Evolutionary conservation across 2,797 vertebrate species (phyloP).

Genomic region (Champsocephalus gunnari): DNA sequence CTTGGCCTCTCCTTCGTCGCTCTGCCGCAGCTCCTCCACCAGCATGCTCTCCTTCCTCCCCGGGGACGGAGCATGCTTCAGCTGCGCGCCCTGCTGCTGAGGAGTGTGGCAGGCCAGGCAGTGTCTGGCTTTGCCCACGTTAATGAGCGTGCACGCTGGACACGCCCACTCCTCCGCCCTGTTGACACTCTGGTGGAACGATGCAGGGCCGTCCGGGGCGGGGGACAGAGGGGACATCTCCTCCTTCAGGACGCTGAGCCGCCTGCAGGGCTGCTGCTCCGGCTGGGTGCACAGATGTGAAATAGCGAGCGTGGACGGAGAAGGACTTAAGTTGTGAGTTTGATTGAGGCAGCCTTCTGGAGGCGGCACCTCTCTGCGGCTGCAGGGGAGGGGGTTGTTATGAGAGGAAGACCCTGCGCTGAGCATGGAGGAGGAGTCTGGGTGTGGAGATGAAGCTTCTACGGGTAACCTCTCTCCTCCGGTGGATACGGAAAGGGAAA

Average conservation of each 20-base stretch:
- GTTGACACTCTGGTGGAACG: slow-evolving; percentile 1
- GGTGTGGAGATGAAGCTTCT: slow-evolving; percentile 41
- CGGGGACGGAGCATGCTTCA: slow-evolving; percentile 54
- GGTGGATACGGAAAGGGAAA: slow-evolving; percentile 42
- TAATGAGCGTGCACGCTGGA: slow-evolving; percentile 89
- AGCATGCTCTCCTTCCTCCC: slow-evolving; percentile 87
- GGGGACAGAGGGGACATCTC: slow-evolving; percentile 59
- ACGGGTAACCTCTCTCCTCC: slow-evolving; percentile 43
- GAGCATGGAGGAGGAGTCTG: slow-evolving; percentile 37
- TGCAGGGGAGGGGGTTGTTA: slow-evolving; percentile 86
- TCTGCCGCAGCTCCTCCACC: slow-evolving; percentile 88
- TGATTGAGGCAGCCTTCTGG: slow-evolving; percentile 42
- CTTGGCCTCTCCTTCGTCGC: slow-evolving; percentile 89
- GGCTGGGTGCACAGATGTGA: slow-evolving; percentile 84
- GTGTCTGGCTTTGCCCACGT: slow-evolving; percentile 80
- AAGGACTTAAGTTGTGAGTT: slow-evolving; percentile 75
- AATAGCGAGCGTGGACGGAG: slow-evolving; percentile 69
- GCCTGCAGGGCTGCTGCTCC: slow-evolving; percentile 67
- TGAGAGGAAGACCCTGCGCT: neutral
- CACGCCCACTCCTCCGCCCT: slow-evolving; percentile 84
- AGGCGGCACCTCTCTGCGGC: slow-evolving; percentile 88
- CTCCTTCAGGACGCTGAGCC: slow-evolving; percentile 77
- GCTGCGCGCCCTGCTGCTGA: slow-evolving; percentile 79
- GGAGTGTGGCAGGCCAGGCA: slow-evolving; percentile 88
- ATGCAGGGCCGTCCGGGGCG: slow-evolving; percentile 12